A percentile compares a stretch with the other conserved stretches of the same genome.
phyloP scores from a whole-genome alignment of 2,888 invertebrate species.

The Euplagia quadripunctaria region DNA sequence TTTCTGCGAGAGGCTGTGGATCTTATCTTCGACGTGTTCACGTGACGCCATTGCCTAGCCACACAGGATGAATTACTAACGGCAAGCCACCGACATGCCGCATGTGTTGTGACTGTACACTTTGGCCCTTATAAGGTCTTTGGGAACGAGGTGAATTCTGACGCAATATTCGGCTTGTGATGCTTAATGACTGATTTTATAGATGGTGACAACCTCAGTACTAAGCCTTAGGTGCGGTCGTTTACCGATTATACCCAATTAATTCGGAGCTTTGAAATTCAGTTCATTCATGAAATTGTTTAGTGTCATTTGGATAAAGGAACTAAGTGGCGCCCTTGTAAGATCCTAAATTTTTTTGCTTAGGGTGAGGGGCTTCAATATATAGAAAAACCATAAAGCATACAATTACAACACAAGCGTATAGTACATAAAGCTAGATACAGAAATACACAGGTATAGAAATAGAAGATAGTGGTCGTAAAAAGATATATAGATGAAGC shows the following conservation, averaged over 20 bases:
- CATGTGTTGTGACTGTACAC: constrained; percentile 72
- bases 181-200: background rate
- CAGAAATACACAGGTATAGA: constrained; percentile 74
- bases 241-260: background rate
- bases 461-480: constrained; percentile 69
- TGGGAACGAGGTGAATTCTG: constrained; percentile 1
- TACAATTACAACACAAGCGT: constrained; percentile 80
- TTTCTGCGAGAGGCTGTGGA: constrained; percentile 91
- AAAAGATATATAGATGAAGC: constrained; percentile 84
- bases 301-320: background rate
- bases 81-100: constrained; percentile 77
- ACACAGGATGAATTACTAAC: constrained; percentile 84
- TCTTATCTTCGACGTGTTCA: constrained; percentile 92
- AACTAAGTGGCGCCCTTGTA: background rate
- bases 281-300: background rate
- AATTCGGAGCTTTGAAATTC: background rate
- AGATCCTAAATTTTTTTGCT: background rate
- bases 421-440: constrained; percentile 71
- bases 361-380: background rate
- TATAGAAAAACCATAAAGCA: constrained; percentile 54
- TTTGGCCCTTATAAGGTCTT: constrained; percentile 17
- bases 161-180: background rate
- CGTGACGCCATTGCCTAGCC: constrained; percentile 91
- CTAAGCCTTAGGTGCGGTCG: background rate
- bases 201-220: background rate